Base-by-base conservation (phyloP, 2,113 vertebrate species). In the Anhinga rufa region DNA sequence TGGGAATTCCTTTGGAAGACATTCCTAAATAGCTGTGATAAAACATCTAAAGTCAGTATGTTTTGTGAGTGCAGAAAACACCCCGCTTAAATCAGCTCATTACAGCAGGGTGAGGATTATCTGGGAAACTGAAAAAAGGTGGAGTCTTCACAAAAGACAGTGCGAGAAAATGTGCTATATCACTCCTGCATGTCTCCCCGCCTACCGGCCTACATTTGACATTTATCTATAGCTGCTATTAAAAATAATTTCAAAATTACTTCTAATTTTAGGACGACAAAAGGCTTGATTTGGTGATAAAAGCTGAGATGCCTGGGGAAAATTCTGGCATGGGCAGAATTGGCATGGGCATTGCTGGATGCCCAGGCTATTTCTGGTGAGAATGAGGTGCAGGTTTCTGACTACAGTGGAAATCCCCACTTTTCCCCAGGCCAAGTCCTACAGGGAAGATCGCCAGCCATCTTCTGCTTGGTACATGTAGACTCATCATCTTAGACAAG, bases 171-270 rank as follows among this genome's bases (percentile, higher is more conserved):
- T 64, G 83, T 81, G 74, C 68, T 91, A 0, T 36, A 74, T 90
- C 55, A 28, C 22, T 78, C 19, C 42, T 93, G 62, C 46, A 17
- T 21, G 12, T 55, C 25, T 78, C 76, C 78, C 83, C 92, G 60
- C 86, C 51, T 84, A 29, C 49, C 28, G 9, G 52, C 79, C 81
- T 69, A 52, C 62, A 46, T 61, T 86, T 74, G 75, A 38, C 54
- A 82, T 31, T 79, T 77, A 74, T 76, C 86, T 92, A 57, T 68
- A 90, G 88, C 82, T 90, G 20, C 90, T 72, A 87, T 87, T 84
- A 96, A 85, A 95, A 93, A 75, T 78, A 65, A 90, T 93, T 91
- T 89, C 48, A 62, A 44, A 92, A 95, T 92, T 82, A 49, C 57
- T 86, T 88, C 36, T 52, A 82, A 85, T 46, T 80, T 68, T 62